Evolutionary conservation across 2,888 invertebrate species (phyloP).

Genomic region (Dendrolimus pini): DNA sequence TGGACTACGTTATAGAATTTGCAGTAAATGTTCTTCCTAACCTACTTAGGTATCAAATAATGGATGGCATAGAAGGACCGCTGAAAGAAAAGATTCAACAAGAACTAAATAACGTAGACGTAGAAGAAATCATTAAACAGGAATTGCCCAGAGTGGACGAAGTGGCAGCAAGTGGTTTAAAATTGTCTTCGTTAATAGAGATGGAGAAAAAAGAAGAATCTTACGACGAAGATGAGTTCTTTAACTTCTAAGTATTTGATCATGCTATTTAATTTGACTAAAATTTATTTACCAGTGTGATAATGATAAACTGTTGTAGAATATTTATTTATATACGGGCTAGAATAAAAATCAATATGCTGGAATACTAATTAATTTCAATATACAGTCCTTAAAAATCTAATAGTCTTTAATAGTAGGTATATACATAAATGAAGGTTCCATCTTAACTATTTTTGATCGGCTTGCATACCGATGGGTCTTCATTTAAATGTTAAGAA

Average conservation of each 20-base stretch:
- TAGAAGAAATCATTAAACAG: slow-evolving; percentile 84
- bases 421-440: too few species aligned
- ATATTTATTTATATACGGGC: too few species aligned
- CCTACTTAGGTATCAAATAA: slow-evolving; percentile 89
- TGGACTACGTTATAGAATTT: slow-evolving; percentile 90
- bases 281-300: too few species aligned
- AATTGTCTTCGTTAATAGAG: slow-evolving; percentile 49
- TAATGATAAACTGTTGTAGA: too few species aligned
- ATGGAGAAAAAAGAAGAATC: slow-evolving; percentile 26
- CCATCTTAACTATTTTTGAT: too few species aligned
- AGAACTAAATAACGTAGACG: slow-evolving; percentile 83
- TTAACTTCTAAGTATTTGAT: slow-evolving; percentile 46
- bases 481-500: too few species aligned
- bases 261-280: too few species aligned
- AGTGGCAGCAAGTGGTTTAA: slow-evolving; percentile 66
- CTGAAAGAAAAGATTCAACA: slow-evolving; percentile 84
- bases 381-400: too few species aligned
- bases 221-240: slow-evolving; percentile 65
- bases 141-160: slow-evolving; percentile 81
- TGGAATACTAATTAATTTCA: too few species aligned
- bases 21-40: slow-evolving; percentile 89
- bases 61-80: slow-evolving; percentile 89
- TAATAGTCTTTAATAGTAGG: too few species aligned
- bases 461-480: too few species aligned
- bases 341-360: too few species aligned